These are phyloP conservation scores for Drosophila maculinotata DNA, from an alignment of 2,888 invertebrate genomes.

Conservation along the genomic window DNA sequence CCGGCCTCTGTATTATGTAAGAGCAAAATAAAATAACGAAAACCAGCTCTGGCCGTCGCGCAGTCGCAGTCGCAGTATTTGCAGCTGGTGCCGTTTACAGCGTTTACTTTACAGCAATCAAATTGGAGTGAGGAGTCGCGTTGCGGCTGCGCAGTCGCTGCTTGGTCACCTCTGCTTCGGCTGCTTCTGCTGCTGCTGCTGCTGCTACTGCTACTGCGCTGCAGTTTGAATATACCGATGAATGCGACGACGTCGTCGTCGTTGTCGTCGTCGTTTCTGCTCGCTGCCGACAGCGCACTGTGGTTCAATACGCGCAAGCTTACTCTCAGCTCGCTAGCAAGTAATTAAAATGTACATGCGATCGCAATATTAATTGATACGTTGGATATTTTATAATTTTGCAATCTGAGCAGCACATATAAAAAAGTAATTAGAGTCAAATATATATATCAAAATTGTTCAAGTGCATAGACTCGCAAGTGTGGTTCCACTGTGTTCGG, in stretches of 20 bases:
- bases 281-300: conserved; percentile 44
- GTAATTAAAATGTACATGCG: neutral
- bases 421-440: too few relatives aligned
- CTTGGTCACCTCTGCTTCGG: too few relatives aligned
- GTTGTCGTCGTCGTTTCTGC: conserved; percentile 15
- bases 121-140: conserved; percentile 3
- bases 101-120: conserved; percentile 46
- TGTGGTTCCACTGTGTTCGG: conserved; percentile 31
- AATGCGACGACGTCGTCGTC: conserved; percentile 12
- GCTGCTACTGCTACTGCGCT: conserved; percentile 17
- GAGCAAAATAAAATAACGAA: conserved; percentile 20
- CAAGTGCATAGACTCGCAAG: neutral
- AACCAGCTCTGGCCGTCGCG: conserved; percentile 28
- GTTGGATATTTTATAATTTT: too few relatives aligned
- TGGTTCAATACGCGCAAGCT: conserved; percentile 12
- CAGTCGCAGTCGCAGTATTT: conserved; percentile 35
- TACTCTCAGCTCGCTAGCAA: neutral
- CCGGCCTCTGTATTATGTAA: conserved; percentile 54
- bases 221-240: conserved; percentile 34
- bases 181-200: conserved; percentile 11
- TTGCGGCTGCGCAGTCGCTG: conserved; percentile 38
- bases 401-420: too few relatives aligned
- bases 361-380: too few relatives aligned
- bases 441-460: too few relatives aligned
- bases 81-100: conserved; percentile 64